phyloP scores from a whole-genome alignment of 1,140 invertebrate species.

The Wiebesia pumilae region DNA sequence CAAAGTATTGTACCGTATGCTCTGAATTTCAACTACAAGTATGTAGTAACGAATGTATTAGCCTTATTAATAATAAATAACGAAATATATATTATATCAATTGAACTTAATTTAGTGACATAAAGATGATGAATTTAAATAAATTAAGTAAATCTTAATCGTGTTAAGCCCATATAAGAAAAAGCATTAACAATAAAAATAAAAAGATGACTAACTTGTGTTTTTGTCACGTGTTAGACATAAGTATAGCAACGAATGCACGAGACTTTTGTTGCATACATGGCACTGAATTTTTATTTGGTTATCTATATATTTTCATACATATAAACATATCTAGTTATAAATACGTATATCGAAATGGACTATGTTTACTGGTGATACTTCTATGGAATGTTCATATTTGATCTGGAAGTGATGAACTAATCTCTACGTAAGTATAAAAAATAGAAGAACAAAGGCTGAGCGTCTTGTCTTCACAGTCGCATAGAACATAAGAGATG shows the following conservation, averaged over 20 bases:
- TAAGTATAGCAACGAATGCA: background rate
- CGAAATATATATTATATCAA: no score
- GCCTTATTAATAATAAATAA: no score
- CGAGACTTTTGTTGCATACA: background rate
- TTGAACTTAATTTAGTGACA: no score
- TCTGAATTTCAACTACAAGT: no score
- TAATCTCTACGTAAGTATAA: background rate
- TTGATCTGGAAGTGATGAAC: slow-evolving; percentile 17
- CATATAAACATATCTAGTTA: no score
- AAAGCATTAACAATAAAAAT: background rate
- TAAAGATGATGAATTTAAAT: no score
- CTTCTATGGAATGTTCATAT: background rate
- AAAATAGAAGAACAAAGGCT: background rate
- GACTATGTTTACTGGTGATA: background rate
- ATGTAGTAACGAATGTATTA: no score
- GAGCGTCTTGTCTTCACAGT: background rate
- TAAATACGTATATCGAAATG: background rate
- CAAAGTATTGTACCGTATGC: no score
- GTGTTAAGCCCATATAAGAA: background rate
- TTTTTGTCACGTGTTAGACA: slow-evolving; percentile 3
- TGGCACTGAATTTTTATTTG: slow-evolving; percentile 31
- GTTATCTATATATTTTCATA: background rate
- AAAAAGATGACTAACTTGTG: background rate
- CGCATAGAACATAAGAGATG: slow-evolving; percentile 15
- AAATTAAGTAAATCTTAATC: background rate